Base-by-base conservation (phyloP, 2,113 vertebrate species). In the Lucifuga dentata region DNA sequence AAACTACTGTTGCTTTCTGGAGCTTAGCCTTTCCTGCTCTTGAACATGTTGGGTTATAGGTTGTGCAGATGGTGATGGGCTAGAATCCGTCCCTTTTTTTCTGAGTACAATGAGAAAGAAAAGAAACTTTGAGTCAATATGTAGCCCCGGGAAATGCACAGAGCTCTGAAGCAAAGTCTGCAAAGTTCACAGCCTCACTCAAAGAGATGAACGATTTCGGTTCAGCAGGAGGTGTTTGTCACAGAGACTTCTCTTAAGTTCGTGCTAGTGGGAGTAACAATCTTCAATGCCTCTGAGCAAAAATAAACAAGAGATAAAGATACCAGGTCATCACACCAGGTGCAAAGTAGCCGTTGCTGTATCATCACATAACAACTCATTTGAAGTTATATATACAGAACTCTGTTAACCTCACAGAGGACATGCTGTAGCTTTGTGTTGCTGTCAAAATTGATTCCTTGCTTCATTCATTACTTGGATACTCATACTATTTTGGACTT, bases 1-100 rank as follows among this genome's bases (percentile, higher is more conserved):
- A 89, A 84, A 88, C 90, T 90, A 84, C 81, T 86, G 79, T 80
- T 92, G 83, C 80, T 84, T 92, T 69, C 82, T 84, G 67, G 69
- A 80, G 75, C 73, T 69, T 57, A 80, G 78, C 51, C 68, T 68
- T 51, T 29, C 71, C 67, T 72, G 51, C 64, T 74, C 67, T 33
- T 65, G 80, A 58, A 78, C 69, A 56, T 73, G 55, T 66, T 68
- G 62, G 78, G 81, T 73, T 84, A 78, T 78, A 83, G 78, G 81
- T 84, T 68, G 68, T 72, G 66, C 72, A 73, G 80, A 78, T 81
- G 81, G 75, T 85, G 85, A 38, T 43, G 17, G 78, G 90, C 86
- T 58, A 80, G 33, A 81, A 60, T 45, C 60, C 78, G 58, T 71
- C 58, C 48, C 55, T 63, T 68, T 71, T 70, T 41, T 72, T 26